These are phyloP conservation scores for Leptarthrus brevirostris DNA, from an alignment of 2,888 invertebrate species.

Conservation along the genomic window DNA sequence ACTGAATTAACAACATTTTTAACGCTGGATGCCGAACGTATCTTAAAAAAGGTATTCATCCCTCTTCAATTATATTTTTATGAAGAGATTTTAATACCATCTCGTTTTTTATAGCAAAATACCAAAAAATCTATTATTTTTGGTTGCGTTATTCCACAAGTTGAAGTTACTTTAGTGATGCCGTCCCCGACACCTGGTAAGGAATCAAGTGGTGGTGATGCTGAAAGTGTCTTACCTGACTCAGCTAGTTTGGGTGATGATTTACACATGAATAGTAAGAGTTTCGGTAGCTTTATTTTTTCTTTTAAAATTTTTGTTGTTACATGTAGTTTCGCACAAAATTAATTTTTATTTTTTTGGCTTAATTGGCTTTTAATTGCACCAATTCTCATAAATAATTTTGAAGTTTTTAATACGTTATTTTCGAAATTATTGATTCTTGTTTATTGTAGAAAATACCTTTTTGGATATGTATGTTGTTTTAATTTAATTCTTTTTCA, in stretches of 20 bases:
- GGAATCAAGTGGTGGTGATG: constrained; percentile 85
- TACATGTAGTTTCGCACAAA: background rate
- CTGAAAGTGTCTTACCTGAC: constrained; percentile 87
- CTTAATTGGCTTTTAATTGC: background rate
- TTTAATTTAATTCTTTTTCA: too few relatives aligned
- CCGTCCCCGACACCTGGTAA: constrained; percentile 86
- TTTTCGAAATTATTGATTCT: too few relatives aligned
- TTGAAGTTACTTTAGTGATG: constrained; percentile 89
- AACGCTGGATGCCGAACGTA: constrained; percentile 80
- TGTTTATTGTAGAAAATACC: too few relatives aligned
- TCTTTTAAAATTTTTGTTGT: too few relatives aligned
- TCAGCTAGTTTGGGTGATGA: constrained; percentile 87
- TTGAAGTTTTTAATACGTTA: too few relatives aligned
- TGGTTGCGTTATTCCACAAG: constrained; percentile 84
- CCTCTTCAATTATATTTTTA: constrained; percentile 10
- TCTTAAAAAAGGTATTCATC: constrained; percentile 70
- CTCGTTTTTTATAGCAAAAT: constrained; percentile 60
- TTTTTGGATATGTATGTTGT: too few relatives aligned
- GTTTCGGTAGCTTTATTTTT: constrained; percentile 55
- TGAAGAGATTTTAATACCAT: background rate
- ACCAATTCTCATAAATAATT: too few relatives aligned
- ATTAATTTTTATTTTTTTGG: background rate
- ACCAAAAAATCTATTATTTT: constrained; percentile 71
- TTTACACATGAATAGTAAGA: constrained; percentile 73
- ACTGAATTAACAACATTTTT: constrained; percentile 84